These are phyloP conservation scores for Volucella zonaria DNA, from an alignment of 2,888 invertebrate species.

Conservation along the genomic window DNA sequence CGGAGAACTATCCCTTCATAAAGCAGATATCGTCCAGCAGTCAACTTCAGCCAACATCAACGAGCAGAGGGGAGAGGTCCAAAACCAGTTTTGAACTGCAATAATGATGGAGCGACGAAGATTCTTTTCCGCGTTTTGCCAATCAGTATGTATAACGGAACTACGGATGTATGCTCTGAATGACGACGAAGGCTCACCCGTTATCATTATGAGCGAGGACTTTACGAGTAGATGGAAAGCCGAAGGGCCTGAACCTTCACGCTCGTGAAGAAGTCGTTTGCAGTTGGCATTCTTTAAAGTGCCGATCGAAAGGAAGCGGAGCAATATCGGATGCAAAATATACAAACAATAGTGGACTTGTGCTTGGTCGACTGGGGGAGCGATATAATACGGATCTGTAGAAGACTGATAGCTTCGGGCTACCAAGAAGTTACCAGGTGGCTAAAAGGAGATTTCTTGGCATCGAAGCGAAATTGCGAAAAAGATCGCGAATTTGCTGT, in stretches of 20 bases:
- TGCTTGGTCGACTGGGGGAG: not conserved
- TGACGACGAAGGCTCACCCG: not conserved
- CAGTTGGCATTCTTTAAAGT: too few species aligned
- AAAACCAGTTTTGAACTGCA: constrained; percentile 27
- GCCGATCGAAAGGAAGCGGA: too few species aligned
- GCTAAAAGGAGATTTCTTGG: constrained; percentile 52
- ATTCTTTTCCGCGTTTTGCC: constrained; percentile 47
- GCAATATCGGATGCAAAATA: too few species aligned
- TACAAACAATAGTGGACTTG: too few species aligned
- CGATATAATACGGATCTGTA: not conserved
- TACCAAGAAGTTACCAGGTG: constrained; percentile 50
- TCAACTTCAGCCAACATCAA: too few species aligned
- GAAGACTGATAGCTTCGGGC: constrained; percentile 32
- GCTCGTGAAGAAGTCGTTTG: too few species aligned
- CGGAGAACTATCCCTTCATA: constrained; percentile 7
- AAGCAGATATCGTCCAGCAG: not conserved
- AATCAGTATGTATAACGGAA: constrained; percentile 28
- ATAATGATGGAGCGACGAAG: not conserved
- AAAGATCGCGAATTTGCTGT: constrained; percentile 53
- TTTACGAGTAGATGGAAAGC: too few species aligned
- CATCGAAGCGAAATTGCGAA: not conserved
- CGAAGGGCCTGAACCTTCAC: too few species aligned
- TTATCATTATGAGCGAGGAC: too few species aligned
- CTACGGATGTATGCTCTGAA: constrained; percentile 36
- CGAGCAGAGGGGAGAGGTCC: not conserved